Evolutionary conservation across 2,113 vertebrate species (phyloP).

Genomic region (Tiliqua scincoides): DNA sequence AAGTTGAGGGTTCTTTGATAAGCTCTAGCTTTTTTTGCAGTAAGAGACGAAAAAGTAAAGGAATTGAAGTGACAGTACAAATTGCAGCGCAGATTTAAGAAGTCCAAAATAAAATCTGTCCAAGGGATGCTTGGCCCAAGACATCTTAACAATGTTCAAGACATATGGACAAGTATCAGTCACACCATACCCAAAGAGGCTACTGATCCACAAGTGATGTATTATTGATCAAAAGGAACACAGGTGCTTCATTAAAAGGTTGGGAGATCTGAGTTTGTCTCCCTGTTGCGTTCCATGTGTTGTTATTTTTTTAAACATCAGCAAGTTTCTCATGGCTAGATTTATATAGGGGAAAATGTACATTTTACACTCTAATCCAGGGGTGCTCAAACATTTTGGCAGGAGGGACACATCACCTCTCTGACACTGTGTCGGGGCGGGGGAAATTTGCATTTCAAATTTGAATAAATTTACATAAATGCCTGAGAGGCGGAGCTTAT

Average conservation of each 20-base stretch:
- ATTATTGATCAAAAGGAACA: slow-evolving; percentile 21
- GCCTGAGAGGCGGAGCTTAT: no score
- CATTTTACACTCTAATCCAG: not conserved
- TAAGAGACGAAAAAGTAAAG: not conserved
- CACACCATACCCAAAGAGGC: not conserved
- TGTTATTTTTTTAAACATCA: not conserved
- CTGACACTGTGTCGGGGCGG: no score
- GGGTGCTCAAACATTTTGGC: not conserved
- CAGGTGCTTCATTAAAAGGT: not conserved
- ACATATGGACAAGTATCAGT: not conserved
- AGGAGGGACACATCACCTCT: no score
- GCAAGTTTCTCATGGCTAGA: not conserved
- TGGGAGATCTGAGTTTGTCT: not conserved
- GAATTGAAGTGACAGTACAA: not conserved
- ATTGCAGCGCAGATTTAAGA: slow-evolving; percentile 6
- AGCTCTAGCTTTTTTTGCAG: not conserved
- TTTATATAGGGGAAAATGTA: not conserved
- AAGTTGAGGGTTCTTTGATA: not conserved
- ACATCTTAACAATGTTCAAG: slow-evolving; percentile 8
- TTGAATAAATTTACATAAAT: no score
- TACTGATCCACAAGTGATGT: not conserved
- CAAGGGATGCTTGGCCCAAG: not conserved
- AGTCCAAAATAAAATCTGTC: not conserved
- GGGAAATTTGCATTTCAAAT: no score
- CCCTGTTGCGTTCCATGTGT: not conserved